Conservation (phyloP, 2,113 vertebrate genomes). For the Phycodurus eques region DNA sequence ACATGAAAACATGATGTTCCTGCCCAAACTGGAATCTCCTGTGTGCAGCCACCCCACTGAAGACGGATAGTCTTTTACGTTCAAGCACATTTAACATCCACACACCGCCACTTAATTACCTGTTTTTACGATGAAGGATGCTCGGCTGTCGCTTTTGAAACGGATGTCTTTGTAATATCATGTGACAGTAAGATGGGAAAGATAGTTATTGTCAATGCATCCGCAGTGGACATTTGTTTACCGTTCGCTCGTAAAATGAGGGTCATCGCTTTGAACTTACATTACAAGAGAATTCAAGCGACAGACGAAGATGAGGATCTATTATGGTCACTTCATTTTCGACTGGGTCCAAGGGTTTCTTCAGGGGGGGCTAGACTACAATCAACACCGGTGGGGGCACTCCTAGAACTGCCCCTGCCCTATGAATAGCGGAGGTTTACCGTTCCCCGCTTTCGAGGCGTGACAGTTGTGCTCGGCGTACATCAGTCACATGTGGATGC, state of each 20-base stretch:
- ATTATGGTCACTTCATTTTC: too few species aligned
- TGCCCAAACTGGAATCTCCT: background rate
- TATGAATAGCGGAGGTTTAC: too few species aligned
- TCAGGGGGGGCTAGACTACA: too few species aligned
- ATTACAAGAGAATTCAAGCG: background rate
- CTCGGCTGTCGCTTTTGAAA: background rate
- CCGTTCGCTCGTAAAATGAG: background rate
- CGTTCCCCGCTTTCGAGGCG: too few species aligned
- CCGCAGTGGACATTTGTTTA: background rate
- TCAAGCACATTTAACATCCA: constrained; percentile 22
- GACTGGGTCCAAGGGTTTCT: too few species aligned
- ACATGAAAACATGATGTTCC: background rate
- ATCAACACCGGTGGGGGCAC: too few species aligned
- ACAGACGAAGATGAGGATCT: background rate
- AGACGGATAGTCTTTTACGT: constrained; percentile 13
- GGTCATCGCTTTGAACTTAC: background rate
- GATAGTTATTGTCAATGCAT: background rate
- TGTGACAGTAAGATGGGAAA: background rate
- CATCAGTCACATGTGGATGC: constrained; percentile 12
- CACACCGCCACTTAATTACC: constrained; percentile 6
- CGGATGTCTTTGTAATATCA: background rate
- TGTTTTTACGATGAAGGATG: background rate
- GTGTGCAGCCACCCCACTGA: constrained; percentile 30
- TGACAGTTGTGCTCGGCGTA: too few species aligned
- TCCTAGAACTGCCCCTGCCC: too few species aligned